Conservation (phyloP, 2,888 invertebrate species). For the Siphonodentalium dalli region DNA sequence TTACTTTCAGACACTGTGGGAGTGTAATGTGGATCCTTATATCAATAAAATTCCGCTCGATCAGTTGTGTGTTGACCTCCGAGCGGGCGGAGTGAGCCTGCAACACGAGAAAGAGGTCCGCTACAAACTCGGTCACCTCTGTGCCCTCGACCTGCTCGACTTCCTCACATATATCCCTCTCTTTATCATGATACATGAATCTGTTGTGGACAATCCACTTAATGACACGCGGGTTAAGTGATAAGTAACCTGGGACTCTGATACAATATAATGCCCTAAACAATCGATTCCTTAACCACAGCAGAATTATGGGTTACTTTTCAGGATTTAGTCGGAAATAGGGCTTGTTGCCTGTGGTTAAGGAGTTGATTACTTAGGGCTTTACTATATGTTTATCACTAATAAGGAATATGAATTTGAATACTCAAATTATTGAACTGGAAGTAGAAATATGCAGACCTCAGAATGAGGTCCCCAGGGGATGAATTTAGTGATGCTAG, state of each 20-base stretch:
- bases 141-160: slow-evolving; percentile 57
- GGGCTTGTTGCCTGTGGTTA: too few relatives aligned
- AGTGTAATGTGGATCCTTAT: slow-evolving; percentile 57
- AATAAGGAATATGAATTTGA: background rate
- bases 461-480: too few relatives aligned
- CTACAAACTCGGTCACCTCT: slow-evolving; percentile 48
- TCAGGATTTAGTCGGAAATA: too few relatives aligned
- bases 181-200: slow-evolving; percentile 61
- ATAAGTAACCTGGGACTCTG: background rate
- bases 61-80: slow-evolving; percentile 57
- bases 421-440: background rate
- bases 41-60: slow-evolving; percentile 55
- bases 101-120: slow-evolving; percentile 54
- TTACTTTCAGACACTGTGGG: slow-evolving; percentile 57
- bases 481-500: too few relatives aligned
- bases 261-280: too few relatives aligned
- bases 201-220: slow-evolving; percentile 59
- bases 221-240: slow-evolving; percentile 45
- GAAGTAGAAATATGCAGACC: too few relatives aligned
- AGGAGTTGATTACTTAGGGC: too few relatives aligned
- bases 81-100: slow-evolving; percentile 59
- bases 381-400: too few relatives aligned
- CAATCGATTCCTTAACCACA: too few relatives aligned
- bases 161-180: slow-evolving; percentile 63
- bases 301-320: too few relatives aligned